Evolutionary conservation across 2,113 vertebrate genomes (phyloP).

Genomic region (Atractosteus spatula): DNA sequence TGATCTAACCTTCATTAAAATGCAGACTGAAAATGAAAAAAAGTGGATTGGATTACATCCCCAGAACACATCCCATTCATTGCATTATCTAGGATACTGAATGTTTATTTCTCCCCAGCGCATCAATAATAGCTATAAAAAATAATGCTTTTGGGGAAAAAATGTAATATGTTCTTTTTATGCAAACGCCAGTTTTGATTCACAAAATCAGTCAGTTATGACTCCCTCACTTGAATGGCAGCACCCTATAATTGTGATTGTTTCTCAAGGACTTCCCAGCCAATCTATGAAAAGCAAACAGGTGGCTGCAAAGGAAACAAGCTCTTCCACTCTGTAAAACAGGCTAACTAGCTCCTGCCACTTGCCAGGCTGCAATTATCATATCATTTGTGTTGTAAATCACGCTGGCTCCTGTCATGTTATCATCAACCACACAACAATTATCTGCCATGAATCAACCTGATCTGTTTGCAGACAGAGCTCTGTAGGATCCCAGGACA

Average conservation of each 20-base stretch:
- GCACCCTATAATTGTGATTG: slow-evolving; percentile 41
- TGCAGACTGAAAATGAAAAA: too few relatives aligned
- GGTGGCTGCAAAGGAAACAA: slow-evolving; percentile 57
- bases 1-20: too few relatives aligned
- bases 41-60: too few relatives aligned
- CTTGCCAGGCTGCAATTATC: slow-evolving; percentile 57
- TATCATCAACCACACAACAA: slow-evolving; percentile 37
- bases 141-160: too few relatives aligned
- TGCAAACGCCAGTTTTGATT: slow-evolving; percentile 42
- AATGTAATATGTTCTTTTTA: too few relatives aligned
- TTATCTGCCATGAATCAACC: slow-evolving; percentile 39
- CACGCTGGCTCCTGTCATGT: slow-evolving; percentile 48
- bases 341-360: slow-evolving; percentile 44
- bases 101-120: too few relatives aligned
- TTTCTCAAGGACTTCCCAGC: slow-evolving; percentile 43
- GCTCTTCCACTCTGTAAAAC: slow-evolving; percentile 63
- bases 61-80: too few relatives aligned
- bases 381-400: slow-evolving; percentile 59
- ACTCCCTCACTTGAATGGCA: slow-evolving; percentile 33
- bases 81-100: too few relatives aligned
- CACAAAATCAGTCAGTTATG: slow-evolving; percentile 48
- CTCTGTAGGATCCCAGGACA: slow-evolving; percentile 3
- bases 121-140: too few relatives aligned
- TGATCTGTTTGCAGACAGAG: slow-evolving; percentile 28
- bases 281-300: slow-evolving; percentile 51